Evolutionary conservation across 2,113 vertebrate species (phyloP), one percentile per base, ranked within the genome.

Genomic region (Natator depressus): DNA sequence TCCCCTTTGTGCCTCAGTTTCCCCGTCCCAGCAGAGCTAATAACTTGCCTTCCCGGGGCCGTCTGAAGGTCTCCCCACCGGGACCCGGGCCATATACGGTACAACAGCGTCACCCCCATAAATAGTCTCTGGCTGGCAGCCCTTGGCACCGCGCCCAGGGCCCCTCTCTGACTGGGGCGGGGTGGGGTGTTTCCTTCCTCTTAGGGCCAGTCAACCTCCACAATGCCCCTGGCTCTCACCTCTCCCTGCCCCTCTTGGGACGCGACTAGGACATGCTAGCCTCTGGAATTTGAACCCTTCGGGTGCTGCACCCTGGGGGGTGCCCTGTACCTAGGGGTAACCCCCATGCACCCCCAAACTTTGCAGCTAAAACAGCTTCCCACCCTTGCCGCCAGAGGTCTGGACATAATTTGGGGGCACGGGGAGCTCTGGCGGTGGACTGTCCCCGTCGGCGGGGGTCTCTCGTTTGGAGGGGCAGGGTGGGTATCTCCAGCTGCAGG

Each of bases 61-160:
- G 1, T 1, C 1, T 42, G 6, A 16, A 6, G 10, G 2, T 1
- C 0, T 2, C 31, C 2, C 1, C 0, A 54, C 25, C 31, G 16
- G 50, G 29, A 16, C 11, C 31, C 62, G 35, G 65, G 35, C 62
- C 62, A 65, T 35, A 17, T 65, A 65, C 7, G 31, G 62, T 14
- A 35, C 35, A 6, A 9, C 6, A n/a, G 65, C 16, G 14, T n/a
- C 65, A 69, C 35, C 65, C 31, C 35, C 17, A n/a, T 35, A 69
- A 69, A 69, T 69, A 69, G 35, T 16, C 8, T 16, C 62, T 69
- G 65, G 35, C 65, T 9, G 35, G 31, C 35, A 20, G 35, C 65
- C 65, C 62, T 7, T 65, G 62, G 31, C 57, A 6, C 55, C 16
- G 59, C 59, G 1, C 29, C 29, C 80, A 10, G 11, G 31, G 20